A percentile compares a stretch with the other conserved stretches of the same genome.
These are phyloP conservation scores for Teinopalpus imperialis DNA, from an alignment of 2,888 invertebrate genomes.

Conservation along the genomic window DNA sequence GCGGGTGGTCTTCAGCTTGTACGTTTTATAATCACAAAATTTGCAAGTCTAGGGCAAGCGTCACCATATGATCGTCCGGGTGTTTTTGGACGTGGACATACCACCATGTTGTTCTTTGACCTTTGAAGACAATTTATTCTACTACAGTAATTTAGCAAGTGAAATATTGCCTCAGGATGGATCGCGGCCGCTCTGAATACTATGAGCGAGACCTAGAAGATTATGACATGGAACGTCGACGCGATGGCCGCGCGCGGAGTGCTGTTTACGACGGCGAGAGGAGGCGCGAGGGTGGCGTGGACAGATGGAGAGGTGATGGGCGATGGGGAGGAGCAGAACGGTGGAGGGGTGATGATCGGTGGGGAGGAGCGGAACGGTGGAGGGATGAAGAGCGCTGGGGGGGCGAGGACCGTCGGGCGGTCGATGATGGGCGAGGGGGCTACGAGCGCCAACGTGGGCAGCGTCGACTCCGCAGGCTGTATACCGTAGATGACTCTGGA, in stretches of 20 bases:
- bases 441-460: conserved; percentile 34
- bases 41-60: too few relatives aligned
- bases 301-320: conserved; percentile 35
- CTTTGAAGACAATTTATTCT: too few relatives aligned
- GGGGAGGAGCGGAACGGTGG: conserved; percentile 42
- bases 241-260: conserved; percentile 60
- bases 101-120: too few relatives aligned
- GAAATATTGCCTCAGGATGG: too few relatives aligned
- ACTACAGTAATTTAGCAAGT: too few relatives aligned
- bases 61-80: too few relatives aligned
- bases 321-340: conserved; percentile 42
- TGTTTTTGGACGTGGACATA: too few relatives aligned
- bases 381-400: conserved; percentile 39
- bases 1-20: too few relatives aligned
- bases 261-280: conserved; percentile 57
- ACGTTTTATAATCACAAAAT: too few relatives aligned
- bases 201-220: conserved; percentile 56
- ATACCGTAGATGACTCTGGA: conserved; percentile 57
- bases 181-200: conserved; percentile 62
- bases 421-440: conserved; percentile 34
- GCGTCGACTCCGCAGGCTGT: conserved; percentile 50
- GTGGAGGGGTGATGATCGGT: conserved; percentile 34
- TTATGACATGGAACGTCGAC: conserved; percentile 38
- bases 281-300: conserved; percentile 37
- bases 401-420: conserved; percentile 36